Base-by-base conservation (phyloP, 2,888 invertebrate species). In the Xestobium rufovillosum region DNA sequence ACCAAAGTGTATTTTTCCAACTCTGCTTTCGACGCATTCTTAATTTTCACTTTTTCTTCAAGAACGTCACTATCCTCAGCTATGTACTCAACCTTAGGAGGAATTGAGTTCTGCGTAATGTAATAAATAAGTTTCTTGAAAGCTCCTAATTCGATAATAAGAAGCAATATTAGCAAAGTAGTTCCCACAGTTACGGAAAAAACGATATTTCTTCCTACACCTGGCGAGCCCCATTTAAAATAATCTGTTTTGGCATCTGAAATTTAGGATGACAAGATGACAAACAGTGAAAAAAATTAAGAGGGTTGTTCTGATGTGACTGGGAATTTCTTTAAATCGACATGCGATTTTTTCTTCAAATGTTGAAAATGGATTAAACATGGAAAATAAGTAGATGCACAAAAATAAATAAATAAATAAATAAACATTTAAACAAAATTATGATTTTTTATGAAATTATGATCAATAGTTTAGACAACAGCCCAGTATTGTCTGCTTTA, bases 171-270 rank as follows among this genome's bases (percentile, higher is more conserved):
- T 61, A 85, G 81, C 40, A 78, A 70, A 0, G 78, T 32, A 0
- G 74, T 34, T 3, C 78, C 75, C 3, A 76, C 70, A 0, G 63
- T 23, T 2, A 72, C 39, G 54, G 84, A 72, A 50, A 76, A 76
- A 0, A 75, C 36, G 2, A 85, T 47, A 61, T 84, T 81, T 2
- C 79, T 69, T 13, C 82, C 70, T 23, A 88, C 73, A 1, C 88
- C 89, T 0, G 81, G 80, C 14, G 68, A 61, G 13, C 73, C 66
- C 80, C 83, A 83, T 0, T 71, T 68, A 47, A 81, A 78, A 55
- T 73, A 78, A 37, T 58, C 42, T 19, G 47, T 50, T 26, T 53
- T 48, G 4, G 48, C 36, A 23, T 44, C 61, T 52, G 41, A 41
- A 50, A 47, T 13, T 19, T 8, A 4, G 11, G 10, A 28, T 19